Conservation (phyloP, 2,113 vertebrate genomes). For the Trematomus loennbergii region DNA sequence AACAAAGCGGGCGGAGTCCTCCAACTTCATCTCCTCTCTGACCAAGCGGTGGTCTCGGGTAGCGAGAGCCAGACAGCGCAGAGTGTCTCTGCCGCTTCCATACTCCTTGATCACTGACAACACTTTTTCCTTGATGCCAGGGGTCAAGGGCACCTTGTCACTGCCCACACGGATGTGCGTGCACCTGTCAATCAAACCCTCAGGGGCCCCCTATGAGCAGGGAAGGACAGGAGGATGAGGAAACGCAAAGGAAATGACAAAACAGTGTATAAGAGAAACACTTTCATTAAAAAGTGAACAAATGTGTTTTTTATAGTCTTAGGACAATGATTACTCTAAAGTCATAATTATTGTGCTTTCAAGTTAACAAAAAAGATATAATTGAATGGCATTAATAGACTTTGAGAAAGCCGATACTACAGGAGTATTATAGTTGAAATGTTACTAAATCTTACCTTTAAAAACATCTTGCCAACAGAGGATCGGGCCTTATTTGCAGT, state of each 20-base stretch:
- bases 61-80: conserved; percentile 96
- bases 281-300: background rate
- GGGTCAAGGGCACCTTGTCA: conserved; percentile 89
- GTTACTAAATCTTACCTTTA: conserved; percentile 86
- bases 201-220: conserved; percentile 91
- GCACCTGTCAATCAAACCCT: conserved; percentile 97
- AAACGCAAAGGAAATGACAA: background rate
- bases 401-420: no score
- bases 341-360: background rate
- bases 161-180: conserved; percentile 93
- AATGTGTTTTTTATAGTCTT: no score
- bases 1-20: conserved; percentile 91
- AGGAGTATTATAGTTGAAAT: no score
- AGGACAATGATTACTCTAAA: background rate
- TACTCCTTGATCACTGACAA: conserved; percentile 96
- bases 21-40: conserved; percentile 90
- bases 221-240: background rate
- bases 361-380: background rate
- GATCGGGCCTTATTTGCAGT: conserved; percentile 94
- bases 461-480: conserved; percentile 96
- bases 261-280: background rate
- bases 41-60: conserved; percentile 91
- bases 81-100: conserved; percentile 92
- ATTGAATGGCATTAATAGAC: background rate
- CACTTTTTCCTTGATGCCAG: conserved; percentile 94